These are phyloP conservation scores for Formica selysi DNA, from an alignment of 1,140 invertebrate species.

Conservation along the genomic window DNA sequence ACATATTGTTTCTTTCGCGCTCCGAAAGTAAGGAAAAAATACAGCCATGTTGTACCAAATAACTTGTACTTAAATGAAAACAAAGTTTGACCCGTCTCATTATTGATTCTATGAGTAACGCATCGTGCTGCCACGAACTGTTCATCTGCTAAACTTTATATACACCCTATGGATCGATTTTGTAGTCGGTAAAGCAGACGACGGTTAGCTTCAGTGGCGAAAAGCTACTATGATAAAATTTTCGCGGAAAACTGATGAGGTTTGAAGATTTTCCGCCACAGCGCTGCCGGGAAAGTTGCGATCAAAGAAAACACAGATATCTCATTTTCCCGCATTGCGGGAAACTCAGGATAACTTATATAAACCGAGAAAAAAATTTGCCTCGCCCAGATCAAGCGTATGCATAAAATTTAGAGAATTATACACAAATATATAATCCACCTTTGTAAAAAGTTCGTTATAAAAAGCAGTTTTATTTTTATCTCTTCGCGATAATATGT, in stretches of 20 bases:
- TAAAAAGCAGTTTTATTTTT: neutral
- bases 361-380: neutral
- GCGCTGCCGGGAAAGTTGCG: neutral
- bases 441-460: neutral
- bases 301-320: neutral
- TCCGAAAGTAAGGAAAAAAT: neutral
- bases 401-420: neutral
- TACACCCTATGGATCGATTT: slow-evolving; percentile 17
- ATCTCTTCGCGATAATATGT: neutral
- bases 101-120: slow-evolving; percentile 38
- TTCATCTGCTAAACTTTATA: slow-evolving; percentile 16
- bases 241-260: slow-evolving; percentile 4
- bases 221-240: neutral
- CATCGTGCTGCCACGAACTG: slow-evolving; percentile 42
- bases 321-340: slow-evolving; percentile 37
- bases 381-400: neutral
- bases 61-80: slow-evolving; percentile 33
- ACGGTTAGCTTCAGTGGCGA: slow-evolving; percentile 26
- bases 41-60: neutral
- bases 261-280: slow-evolving; percentile 30
- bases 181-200: slow-evolving; percentile 51
- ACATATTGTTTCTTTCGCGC: neutral
- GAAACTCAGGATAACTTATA: neutral
- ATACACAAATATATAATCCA: neutral
- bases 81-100: slow-evolving; percentile 31